Evolutionary conservation across 2,113 vertebrate genomes (phyloP), one percentile per base, ranked within the genome.

Genomic region (Zapornia atra): DNA sequence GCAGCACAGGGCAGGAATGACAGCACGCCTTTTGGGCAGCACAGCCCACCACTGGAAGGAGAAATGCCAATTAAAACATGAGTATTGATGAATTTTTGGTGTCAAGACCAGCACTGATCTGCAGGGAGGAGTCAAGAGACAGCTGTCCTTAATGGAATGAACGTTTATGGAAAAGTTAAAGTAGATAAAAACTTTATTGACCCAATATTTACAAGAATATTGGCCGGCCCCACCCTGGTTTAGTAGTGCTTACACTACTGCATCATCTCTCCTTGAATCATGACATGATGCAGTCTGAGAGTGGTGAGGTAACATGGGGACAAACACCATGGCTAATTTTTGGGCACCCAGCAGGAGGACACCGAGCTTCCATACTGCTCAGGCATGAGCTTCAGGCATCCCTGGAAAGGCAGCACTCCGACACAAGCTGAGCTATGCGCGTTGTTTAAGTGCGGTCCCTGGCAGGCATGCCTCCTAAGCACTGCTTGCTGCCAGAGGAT

Each of bases 191-290:
- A 68, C 14, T 13, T 19, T 33, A 78, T 16, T 90, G 87, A 66
- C 76, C 79, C 76, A 93, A 40, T 71, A 96, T 78, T 94, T 86
- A 83, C 76, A 24, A 83, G 80, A 95, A 93, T 86, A 71, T 17
- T 90, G 18, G 8, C 70, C 82, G 36, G 44, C 4, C 22, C 79
- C 90, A 92, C 82, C 90, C 87, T 59, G 26, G 66, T 84, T 94
- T 78, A 94, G 65, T n/a, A 92, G 33, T 17, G 26, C 36, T 96
- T 84, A 86, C 38, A 33, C 48, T 64, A 48, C 14, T 78, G 71
- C 80, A 56, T 86, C 68, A 0, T 70, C 90, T 70, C 90, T 73
- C 87, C 46, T 90, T 90, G 82, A 92, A 71, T 75, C 92, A 96
- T 80, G 82, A 66, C 54, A 42, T 51, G 59, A 91, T 18, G 61